Conservation (phyloP, 2,888 invertebrate genomes). For the Urechis unicinctus region DNA sequence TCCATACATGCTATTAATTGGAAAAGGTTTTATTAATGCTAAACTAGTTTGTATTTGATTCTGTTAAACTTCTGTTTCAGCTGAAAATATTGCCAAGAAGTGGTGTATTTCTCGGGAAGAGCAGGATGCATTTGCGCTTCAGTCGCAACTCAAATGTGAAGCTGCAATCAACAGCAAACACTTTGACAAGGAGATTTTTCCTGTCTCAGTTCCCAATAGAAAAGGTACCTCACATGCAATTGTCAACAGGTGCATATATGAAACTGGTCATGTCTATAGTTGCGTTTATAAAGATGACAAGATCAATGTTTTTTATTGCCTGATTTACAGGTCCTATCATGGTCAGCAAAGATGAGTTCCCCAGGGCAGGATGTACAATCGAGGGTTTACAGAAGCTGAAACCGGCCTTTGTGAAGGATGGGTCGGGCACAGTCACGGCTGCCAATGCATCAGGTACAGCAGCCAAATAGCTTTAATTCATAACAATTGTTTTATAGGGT, state of each 20-base stretch:
- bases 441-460: conserved; percentile 58
- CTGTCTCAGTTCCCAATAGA: conserved; percentile 56
- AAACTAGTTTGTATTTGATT: not conserved
- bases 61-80: too few relatives aligned
- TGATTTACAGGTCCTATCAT: conserved; percentile 10
- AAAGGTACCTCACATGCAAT: conserved; percentile 5
- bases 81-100: conserved; percentile 69
- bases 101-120: conserved; percentile 62
- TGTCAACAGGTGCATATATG: too few relatives aligned
- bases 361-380: conserved; percentile 59
- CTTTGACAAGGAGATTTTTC: conserved; percentile 68
- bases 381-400: conserved; percentile 61
- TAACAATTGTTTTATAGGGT: too few relatives aligned
- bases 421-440: conserved; percentile 66
- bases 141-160: conserved; percentile 64
- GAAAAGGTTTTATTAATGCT: not conserved
- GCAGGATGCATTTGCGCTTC: conserved; percentile 66
- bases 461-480: too few relatives aligned
- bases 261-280: too few relatives aligned
- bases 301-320: too few relatives aligned
- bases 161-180: conserved; percentile 59
- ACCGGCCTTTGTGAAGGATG: conserved; percentile 62
- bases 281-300: too few relatives aligned
- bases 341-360: conserved; percentile 63
- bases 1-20: too few relatives aligned